phyloP scores from a whole-genome alignment of 2,113 vertebrate species.

The Eptesicus fuscus region DNA sequence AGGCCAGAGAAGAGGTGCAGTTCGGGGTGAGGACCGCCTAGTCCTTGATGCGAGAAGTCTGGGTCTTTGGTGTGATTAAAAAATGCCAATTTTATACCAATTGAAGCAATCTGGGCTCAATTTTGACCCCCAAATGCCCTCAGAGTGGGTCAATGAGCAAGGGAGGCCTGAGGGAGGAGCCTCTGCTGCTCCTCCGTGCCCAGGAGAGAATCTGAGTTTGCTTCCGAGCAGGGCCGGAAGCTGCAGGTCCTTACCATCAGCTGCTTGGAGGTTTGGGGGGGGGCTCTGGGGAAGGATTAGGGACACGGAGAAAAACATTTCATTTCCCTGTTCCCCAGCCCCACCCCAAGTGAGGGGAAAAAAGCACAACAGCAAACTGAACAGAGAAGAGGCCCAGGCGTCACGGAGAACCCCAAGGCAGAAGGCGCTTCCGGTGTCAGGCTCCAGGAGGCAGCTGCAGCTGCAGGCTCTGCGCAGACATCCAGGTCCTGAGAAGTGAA shows the following conservation, averaged over 20 bases:
- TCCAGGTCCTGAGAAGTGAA: neutral
- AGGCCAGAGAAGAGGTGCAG: neutral
- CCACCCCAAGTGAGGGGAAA: neutral
- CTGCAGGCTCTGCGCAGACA: neutral
- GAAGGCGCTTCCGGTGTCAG: neutral
- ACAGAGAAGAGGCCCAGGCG: neutral
- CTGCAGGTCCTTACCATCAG: neutral
- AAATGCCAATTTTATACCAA: constrained; percentile 48
- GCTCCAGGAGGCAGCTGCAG: neutral
- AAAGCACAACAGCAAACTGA: neutral
- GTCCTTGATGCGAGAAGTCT: neutral
- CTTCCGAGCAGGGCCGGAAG: neutral
- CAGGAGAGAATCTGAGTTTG: constrained; percentile 49
- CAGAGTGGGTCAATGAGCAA: constrained; percentile 26
- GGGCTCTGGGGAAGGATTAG: neutral
- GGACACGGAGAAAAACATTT: neutral
- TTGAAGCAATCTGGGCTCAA: neutral
- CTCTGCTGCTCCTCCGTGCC: neutral
- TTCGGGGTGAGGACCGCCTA: neutral
- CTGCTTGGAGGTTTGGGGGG: neutral
- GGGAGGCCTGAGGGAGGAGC: neutral
- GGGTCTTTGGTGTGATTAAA: neutral
- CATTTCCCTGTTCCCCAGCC: neutral
- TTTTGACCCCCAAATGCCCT: constrained; percentile 27
- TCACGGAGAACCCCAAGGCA: neutral